Percentiles rank a stretch among this genome's conserved stretches.
Conservation (phyloP, 2,113 vertebrate species). For the Sterna hirundo region DNA sequence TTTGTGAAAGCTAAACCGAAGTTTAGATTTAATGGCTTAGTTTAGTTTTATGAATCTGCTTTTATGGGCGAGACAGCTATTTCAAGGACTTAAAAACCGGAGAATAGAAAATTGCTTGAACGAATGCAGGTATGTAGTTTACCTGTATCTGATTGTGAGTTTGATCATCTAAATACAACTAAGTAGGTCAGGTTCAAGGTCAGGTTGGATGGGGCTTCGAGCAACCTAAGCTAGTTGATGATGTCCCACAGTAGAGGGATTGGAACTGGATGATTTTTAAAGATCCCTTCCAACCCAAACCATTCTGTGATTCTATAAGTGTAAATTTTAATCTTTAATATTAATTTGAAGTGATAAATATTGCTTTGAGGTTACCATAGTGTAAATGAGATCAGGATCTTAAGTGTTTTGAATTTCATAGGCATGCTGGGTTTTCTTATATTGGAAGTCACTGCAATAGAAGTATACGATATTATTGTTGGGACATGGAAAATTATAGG, state of each 20-base stretch:
- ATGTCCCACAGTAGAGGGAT: not conserved
- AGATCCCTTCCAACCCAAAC: not conserved
- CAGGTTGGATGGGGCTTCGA: not conserved
- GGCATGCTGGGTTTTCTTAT: not conserved
- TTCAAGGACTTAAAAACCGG: not conserved
- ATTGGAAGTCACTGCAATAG: rapidly evolving
- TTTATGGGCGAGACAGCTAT: not conserved
- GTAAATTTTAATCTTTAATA: not conserved
- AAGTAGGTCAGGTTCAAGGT: not conserved
- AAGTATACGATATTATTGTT: not conserved
- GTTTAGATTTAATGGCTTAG: not conserved
- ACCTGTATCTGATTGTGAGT: not conserved
- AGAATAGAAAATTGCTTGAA: not conserved
- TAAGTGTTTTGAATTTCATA: not conserved
- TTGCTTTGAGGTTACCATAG: rapidly evolving
- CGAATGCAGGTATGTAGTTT: not conserved
- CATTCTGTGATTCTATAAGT: not conserved
- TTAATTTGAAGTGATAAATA: not conserved
- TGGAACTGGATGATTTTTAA: not conserved
- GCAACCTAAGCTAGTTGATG: not conserved
- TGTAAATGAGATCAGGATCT: not conserved
- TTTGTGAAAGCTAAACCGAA: not conserved
- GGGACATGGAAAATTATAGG: not conserved
- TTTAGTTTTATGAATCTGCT: not conserved
- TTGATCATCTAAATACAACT: not conserved